Base-by-base conservation (phyloP, 2,888 invertebrate genomes). In the Lepidocyrtoides sp. region DNA sequence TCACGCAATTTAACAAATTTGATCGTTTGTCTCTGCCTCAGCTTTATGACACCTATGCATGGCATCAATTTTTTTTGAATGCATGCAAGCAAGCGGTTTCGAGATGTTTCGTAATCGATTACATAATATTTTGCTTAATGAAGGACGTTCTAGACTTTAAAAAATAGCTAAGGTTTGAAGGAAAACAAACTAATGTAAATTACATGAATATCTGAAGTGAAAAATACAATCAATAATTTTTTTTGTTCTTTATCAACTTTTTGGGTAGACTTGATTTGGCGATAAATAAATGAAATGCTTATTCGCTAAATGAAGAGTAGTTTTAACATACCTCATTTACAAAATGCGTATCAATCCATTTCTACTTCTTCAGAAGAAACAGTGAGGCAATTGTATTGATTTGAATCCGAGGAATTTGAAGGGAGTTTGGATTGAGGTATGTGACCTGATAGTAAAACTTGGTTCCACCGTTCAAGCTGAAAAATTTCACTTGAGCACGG, bases 1-100 rank as follows among this genome's bases (percentile, higher is more conserved):
- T 77, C 77, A 77, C 51, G 77, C 77, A 48, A 77, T 48, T 77
- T 69, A 69, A 36, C n/a, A 69, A 69, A 36, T 2, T 36, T 36
- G 36, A 7, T 7, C 36, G 36, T 36, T 69, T n/a, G 17, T 69
- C 10, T 32, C 36, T 69, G 69, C n/a, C 57, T 32, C 81, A 79
- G 57, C 26, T 57, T 32, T 23, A n/a, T 81, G 81, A 81, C 81
- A 81, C 81, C 57, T 36, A 36, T 81, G 1, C 32, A n/a, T n/a
- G n/a, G n/a, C 60, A 81, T 60, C 17, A 36, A 36, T 63, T 63
- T 63, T n/a, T n/a, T 36, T 36, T 36, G 36, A 36, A 12, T 29
- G 14, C 3, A 63, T 26, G 17, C 8, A 63, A 7, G 60, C 12
- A 60, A 29, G 69, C 69, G 32, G 17, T 20, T 14, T 14, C 20